Evolutionary conservation across 2,113 vertebrate genomes (phyloP).

Genomic region (Labeo catla): DNA sequence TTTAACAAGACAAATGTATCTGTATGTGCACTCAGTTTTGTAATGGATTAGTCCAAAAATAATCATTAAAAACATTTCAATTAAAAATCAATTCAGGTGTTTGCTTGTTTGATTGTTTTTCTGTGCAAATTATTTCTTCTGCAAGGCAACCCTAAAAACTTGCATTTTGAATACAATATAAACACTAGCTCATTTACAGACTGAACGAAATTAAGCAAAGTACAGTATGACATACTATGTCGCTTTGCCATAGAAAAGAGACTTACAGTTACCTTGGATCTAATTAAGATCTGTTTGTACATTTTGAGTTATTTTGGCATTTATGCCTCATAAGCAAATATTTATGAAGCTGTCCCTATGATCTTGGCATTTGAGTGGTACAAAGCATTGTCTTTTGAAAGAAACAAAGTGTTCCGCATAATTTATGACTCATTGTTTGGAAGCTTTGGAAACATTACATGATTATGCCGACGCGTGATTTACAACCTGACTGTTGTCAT

Average conservation of each 20-base stretch:
- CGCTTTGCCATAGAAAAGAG: neutral
- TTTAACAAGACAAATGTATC: neutral
- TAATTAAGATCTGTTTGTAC: neutral
- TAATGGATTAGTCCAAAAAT: neutral
- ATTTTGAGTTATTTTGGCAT: neutral
- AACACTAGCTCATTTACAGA: too few relatives aligned
- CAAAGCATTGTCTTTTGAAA: neutral
- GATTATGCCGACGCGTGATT: neutral
- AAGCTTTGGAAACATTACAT: neutral
- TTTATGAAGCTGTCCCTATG: neutral
- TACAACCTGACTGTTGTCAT: neutral
- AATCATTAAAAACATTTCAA: neutral
- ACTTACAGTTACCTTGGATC: neutral
- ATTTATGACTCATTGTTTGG: neutral
- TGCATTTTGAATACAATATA: too few relatives aligned
- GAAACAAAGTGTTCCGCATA: neutral
- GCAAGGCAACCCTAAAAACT: neutral
- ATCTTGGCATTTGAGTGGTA: neutral
- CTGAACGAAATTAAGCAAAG: neutral
- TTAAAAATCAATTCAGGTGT: neutral
- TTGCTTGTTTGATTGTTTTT: neutral
- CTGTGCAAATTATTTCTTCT: neutral
- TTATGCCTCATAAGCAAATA: neutral
- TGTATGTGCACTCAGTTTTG: neutral
- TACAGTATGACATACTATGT: neutral